Percentiles rank a stretch among this genome's conserved stretches.
These are phyloP conservation scores for Garra rufa DNA, from an alignment of 2,113 vertebrate species.

Conservation along the genomic window DNA sequence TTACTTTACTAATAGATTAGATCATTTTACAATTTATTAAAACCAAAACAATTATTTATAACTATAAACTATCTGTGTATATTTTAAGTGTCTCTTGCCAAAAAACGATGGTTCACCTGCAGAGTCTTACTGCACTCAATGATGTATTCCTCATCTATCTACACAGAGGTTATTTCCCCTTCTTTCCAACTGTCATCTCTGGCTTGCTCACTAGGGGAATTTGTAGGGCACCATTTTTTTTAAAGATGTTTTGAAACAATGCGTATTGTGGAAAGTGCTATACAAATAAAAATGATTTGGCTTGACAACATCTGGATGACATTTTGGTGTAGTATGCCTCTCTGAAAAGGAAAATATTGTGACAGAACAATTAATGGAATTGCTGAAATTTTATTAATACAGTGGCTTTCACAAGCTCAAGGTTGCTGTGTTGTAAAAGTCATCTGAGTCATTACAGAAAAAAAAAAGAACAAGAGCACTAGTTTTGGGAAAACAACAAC, in stretches of 20 bases:
- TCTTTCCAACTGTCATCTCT: background rate
- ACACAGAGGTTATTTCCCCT: background rate
- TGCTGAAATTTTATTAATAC: background rate
- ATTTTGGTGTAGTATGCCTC: background rate
- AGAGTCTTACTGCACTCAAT: background rate
- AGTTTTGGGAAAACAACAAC: background rate
- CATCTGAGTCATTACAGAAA: background rate
- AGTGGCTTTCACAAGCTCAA: background rate
- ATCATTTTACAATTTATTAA: background rate
- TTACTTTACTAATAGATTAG: background rate
- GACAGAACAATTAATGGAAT: background rate
- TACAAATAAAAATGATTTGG: background rate
- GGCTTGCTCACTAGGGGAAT: background rate
- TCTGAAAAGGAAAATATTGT: background rate
- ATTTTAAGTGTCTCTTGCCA: background rate
- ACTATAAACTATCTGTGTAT: background rate
- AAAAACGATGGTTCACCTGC: background rate
- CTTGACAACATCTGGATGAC: background rate
- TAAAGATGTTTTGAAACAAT: background rate
- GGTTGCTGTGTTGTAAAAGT: background rate
- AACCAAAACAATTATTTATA: background rate
- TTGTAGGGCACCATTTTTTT: background rate
- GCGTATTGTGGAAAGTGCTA: background rate
- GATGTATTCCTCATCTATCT: background rate
- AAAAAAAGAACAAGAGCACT: background rate